A percentile compares a stretch with the other conserved stretches of the same genome.
Evolutionary conservation across 2,888 invertebrate genomes (phyloP).

Genomic region (Drosophila barbarae): DNA sequence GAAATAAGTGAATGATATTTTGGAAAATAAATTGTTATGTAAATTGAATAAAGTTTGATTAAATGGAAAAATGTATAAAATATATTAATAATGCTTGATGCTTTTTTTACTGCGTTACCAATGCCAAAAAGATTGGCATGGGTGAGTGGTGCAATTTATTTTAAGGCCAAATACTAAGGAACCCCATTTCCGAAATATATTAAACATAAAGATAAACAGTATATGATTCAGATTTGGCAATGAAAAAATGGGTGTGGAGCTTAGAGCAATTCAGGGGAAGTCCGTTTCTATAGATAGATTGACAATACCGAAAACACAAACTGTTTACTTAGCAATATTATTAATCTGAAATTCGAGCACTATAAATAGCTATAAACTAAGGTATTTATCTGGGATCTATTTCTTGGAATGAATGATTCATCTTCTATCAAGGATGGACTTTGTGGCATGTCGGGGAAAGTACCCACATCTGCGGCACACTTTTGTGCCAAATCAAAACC

Average conservation of each 20-base stretch:
- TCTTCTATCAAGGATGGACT: neutral
- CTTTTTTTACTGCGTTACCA: too few relatives aligned
- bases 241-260: neutral
- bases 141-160: neutral
- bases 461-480: conserved; percentile 5
- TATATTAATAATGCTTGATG: neutral
- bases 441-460: conserved; percentile 10
- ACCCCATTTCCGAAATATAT: neutral
- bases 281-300: neutral
- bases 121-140: too few relatives aligned
- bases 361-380: neutral
- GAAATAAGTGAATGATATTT: neutral
- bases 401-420: conserved; percentile 11
- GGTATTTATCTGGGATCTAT: neutral
- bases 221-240: neutral
- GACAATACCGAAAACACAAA: too few relatives aligned
- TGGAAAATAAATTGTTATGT: neutral
- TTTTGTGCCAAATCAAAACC: neutral
- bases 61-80: neutral
- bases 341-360: neutral
- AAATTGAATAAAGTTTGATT: neutral
- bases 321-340: neutral
- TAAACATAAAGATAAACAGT: neutral
- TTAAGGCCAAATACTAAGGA: neutral
- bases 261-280: neutral